A percentile compares a stretch with the other conserved stretches of the same genome.
These are phyloP conservation scores for Bugulina stolonifera DNA, from an alignment of 2,888 invertebrate genomes.

Conservation along the genomic window DNA sequence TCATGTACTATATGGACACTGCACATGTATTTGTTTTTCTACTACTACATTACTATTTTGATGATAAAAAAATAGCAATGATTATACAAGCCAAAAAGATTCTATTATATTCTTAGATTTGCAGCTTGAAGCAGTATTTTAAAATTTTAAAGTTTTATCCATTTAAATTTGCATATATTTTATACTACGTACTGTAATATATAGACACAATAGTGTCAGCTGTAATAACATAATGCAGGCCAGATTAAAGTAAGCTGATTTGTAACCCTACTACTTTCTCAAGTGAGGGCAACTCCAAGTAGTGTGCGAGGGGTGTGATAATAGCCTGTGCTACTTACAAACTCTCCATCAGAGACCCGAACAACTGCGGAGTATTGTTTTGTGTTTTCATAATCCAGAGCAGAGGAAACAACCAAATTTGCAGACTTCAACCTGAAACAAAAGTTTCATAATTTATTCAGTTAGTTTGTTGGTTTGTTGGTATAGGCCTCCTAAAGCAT, in stretches of 20 bases:
- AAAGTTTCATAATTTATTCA: too few species aligned
- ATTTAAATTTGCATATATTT: too few species aligned
- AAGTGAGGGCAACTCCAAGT: neutral
- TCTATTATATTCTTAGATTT: too few species aligned
- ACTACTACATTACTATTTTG: too few species aligned
- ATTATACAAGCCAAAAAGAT: too few species aligned
- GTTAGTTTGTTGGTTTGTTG: too few species aligned
- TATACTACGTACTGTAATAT: neutral
- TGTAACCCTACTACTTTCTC: neutral
- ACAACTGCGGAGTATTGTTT: neutral
- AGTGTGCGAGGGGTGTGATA: neutral
- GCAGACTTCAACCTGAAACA: constrained; percentile 2
- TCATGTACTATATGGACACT: too few species aligned
- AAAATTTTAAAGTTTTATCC: too few species aligned
- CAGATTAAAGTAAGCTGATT: neutral
- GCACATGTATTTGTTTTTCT: too few species aligned
- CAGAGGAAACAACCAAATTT: neutral
- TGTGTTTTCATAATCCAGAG: neutral
- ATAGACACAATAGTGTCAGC: neutral
- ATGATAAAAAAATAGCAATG: too few species aligned
- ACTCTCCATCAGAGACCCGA: constrained; percentile 15
- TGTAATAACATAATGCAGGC: neutral
- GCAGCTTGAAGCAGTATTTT: too few species aligned
- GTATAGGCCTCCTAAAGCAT: too few species aligned
- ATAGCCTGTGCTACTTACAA: neutral